Base-by-base conservation (phyloP, 2,113 vertebrate genomes). In the Pollimyrus isidori region DNA sequence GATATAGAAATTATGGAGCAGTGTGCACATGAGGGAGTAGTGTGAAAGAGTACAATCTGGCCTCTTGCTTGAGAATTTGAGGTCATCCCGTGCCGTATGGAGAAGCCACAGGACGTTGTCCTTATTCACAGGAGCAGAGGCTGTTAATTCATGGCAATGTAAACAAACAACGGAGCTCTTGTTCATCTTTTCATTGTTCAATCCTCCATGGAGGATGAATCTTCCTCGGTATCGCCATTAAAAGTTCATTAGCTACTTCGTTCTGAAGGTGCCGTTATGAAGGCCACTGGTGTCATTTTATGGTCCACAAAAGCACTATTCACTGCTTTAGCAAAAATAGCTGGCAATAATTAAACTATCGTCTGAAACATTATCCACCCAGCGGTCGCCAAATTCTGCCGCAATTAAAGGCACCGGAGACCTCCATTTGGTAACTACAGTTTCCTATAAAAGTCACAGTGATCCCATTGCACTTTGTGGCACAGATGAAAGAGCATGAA, bases 271-370 rank as follows among this genome's bases (percentile, higher is more conserved):
- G 91, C 91, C 88, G 87, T 91, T 94, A 90, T 89, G 88, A 91
- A 92, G 86, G 89, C 82, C 46, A 85, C 90, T 91, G 42, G 92
- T 94, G 92, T 94, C 89, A 93, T 93, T 95, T 94, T 92, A 92
- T 91, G 92, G 93, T 92, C 94, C 91, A 93, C 88, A 45, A 92
- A 93, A 92, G 90, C 93, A 89, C 65, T 87, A 86, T 90, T 92
- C 89, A 91, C 91, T 92, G 91, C 90, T 89, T 91, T 90, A 92
- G 91, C 90, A 94, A 92, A 93, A 95, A 95, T 95, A 95, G 94
- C 94, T 39, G 89, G 90, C 87, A 92, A 93, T 95, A 95, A 96
- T 96, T 95, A 96, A 95, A 95, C 90, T 93, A 90, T 90, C 56
- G 92, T 91, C 93, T 93, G 95, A 92, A 95, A 96, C 95, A 93